Evolutionary conservation across 2,888 invertebrate species (phyloP), one percentile per base, ranked within the genome.

Genomic region (Acleris cristana): DNA sequence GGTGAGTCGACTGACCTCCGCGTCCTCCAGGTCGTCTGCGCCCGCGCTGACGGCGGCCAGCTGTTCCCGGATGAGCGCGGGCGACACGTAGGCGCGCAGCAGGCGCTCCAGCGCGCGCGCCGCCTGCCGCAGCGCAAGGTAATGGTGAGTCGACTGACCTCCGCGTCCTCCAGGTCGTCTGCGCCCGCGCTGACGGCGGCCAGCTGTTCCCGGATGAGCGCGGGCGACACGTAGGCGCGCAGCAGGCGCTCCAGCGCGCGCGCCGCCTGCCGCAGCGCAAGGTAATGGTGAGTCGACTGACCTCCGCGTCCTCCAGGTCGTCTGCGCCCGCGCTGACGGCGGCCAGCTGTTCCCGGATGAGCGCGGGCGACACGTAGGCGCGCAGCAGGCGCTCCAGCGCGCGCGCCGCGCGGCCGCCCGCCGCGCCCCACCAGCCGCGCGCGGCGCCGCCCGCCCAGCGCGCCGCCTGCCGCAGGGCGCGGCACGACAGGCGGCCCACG

Each of bases 401-500:
- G 67, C 95, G 58, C 97, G 94, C 21, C n/a, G 96, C 96, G 23
- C 76, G 62, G 59, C 75, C 73, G 62, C 69, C 70, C 23, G 74
- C 77, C 44, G 93, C 91, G 64, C 94, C 95, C 95, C 96, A 97
- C 97, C 96, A 98, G 83, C 95, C 95, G 61, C 97, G 93, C 30
- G 96, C 95, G 44, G 96, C 96, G 72, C 74, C 76, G 65, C 73
- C 80, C 57, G 78, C 76, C 66, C 79, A 59, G 96, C 97, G 71
- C 97, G 90, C 79, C 94, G 94, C 65, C 94, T 90, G 65, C 96
- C 81, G 62, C 95, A 93, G 71, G 93, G 92, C 40, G 93, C 93
- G 79, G 95, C 97, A 74, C 96, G 91, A 91, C 94, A 95, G 81
- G 96, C 96, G 18, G 94, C 94, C 73, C 95, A 82, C 76, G 93